These are phyloP conservation scores for Silurus asotus DNA, from an alignment of 2,113 vertebrate genomes.

Conservation along the genomic window DNA sequence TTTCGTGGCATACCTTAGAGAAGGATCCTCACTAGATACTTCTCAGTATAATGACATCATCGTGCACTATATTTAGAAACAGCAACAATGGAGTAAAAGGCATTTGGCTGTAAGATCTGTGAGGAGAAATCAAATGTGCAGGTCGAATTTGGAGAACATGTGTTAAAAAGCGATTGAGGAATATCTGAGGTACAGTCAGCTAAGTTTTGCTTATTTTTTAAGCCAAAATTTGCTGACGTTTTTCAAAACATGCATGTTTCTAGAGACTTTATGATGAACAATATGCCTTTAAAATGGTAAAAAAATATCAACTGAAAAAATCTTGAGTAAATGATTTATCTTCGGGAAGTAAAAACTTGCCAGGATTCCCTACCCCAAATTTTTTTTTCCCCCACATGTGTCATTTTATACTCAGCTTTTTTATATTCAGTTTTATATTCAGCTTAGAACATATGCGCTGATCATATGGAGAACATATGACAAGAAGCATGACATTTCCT, in stretches of 20 bases:
- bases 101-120: constrained; percentile 20
- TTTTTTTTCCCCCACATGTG: constrained; percentile 15
- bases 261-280: background rate
- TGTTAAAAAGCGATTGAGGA: constrained; percentile 7
- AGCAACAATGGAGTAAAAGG: background rate
- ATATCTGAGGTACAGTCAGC: background rate
- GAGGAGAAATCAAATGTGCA: constrained; percentile 3
- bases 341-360: constrained; percentile 26
- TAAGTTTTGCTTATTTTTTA: background rate
- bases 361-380: constrained; percentile 15
- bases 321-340: constrained; percentile 19
- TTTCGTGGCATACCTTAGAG: constrained; percentile 18
- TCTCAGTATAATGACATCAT: constrained; percentile 27
- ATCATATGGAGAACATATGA: background rate
- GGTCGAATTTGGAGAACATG: constrained; percentile 1
- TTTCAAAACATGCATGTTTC: background rate
- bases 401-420: background rate
- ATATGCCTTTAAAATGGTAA: background rate
- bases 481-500: background rate
- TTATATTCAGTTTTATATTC: too few relatives aligned
- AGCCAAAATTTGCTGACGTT: background rate
- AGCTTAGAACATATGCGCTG: background rate
- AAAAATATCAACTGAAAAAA: background rate
- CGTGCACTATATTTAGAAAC: constrained; percentile 28
- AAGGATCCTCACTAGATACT: constrained; percentile 1